Percentiles rank a stretch among this genome's conserved stretches.
phyloP scores from a whole-genome alignment of 2,888 invertebrate species.

The Diadegma fenestrale region DNA sequence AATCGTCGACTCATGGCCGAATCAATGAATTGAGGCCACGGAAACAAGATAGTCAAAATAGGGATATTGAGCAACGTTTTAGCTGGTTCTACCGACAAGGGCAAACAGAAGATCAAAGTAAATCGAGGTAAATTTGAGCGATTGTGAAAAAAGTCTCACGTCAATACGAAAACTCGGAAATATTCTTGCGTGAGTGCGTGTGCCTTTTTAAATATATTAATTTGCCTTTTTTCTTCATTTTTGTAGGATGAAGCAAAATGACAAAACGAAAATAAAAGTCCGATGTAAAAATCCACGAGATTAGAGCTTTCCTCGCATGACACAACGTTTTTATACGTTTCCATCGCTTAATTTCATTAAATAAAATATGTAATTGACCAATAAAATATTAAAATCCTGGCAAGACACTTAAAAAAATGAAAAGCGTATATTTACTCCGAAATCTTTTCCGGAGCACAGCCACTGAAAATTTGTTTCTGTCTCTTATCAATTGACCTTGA shows the following conservation, averaged over 20 bases:
- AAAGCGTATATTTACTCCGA: not conserved
- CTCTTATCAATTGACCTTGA: not conserved
- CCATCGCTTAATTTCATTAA: not conserved
- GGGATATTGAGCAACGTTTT: conserved; percentile 64
- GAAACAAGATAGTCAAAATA: conserved; percentile 67
- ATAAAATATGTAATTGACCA: not conserved
- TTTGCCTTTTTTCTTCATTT: conserved; percentile 45
- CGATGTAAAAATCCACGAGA: conserved; percentile 39
- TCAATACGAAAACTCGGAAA: not conserved
- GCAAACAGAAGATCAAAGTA: not conserved
- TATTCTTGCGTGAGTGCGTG: not conserved
- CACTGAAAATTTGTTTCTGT: not conserved
- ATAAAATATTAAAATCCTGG: not conserved
- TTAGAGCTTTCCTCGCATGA: not conserved
- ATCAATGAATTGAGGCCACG: conserved; percentile 29
- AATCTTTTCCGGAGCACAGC: not conserved
- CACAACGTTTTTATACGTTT: not conserved
- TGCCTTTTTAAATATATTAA: not conserved
- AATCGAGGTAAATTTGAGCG: conserved; percentile 53
- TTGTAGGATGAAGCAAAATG: conserved; percentile 37
- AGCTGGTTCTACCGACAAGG: conserved; percentile 69
- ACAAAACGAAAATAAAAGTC: conserved; percentile 33
- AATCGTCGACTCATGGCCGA: not conserved
- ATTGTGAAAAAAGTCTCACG: not conserved
- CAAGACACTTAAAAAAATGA: not conserved